A percentile compares a stretch with the other conserved stretches of the same genome.
These are phyloP conservation scores for Scopus umbretta DNA, from an alignment of 2,113 vertebrate species.

Conservation along the genomic window DNA sequence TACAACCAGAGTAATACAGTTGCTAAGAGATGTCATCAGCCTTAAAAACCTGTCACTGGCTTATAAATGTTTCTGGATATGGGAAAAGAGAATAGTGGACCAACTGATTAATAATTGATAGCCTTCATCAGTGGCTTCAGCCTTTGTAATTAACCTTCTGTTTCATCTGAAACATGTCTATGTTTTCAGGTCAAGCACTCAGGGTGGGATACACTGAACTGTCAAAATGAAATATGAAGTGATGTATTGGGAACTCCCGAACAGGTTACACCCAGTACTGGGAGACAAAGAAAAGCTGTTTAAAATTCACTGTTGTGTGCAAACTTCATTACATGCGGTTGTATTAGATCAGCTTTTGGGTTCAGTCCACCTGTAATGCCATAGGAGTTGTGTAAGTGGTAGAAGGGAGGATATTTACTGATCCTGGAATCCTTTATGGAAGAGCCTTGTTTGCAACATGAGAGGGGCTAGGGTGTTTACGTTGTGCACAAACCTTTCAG, in stretches of 20 bases:
- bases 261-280: background rate
- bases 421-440: background rate
- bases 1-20: background rate
- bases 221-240: constrained; percentile 61
- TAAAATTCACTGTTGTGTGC: background rate
- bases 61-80: background rate
- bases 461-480: background rate
- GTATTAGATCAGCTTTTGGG: background rate
- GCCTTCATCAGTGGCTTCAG: constrained; percentile 37
- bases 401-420: background rate
- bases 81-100: background rate
- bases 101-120: constrained; percentile 63
- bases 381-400: background rate
- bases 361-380: background rate
- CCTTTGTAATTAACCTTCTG: constrained; percentile 63
- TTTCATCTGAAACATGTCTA: constrained; percentile 64
- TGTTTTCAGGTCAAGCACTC: constrained; percentile 29
- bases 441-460: background rate
- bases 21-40: background rate
- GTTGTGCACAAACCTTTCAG: background rate
- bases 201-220: constrained; percentile 3
- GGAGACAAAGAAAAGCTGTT: background rate
- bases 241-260: constrained; percentile 17
- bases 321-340: background rate
- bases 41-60: background rate